Evolutionary conservation across 2,113 vertebrate genomes (phyloP), one percentile per base, ranked within the genome.

Genomic region (Strix uralensis): DNA sequence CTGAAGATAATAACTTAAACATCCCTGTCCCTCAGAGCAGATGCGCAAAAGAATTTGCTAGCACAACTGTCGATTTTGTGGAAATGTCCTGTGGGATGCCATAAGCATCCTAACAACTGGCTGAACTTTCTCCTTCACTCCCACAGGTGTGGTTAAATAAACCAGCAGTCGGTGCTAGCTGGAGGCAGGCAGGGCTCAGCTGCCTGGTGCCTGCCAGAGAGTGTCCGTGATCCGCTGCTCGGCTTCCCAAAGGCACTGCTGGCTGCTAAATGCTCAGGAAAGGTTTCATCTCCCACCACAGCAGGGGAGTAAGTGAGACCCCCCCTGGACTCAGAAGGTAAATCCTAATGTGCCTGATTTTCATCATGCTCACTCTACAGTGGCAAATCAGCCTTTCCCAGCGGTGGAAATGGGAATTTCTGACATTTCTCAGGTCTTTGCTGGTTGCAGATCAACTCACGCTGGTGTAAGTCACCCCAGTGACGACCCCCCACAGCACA

Each of bases 21-120:
- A 69, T 72, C 52, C 47, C 87, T 16, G 29, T 89, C 81, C 72
- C 67, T 83, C 52, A 20, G 4, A 93, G 87, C 84, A 77, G 87
- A 83, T 62, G 67, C 84, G 83, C 75, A 51, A 9, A 88, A 83
- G 51, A 62, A 80, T 89, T 91, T 91, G 86, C 71, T 74, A 47
- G 61, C 42, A 62, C 52, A 54, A 75, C 58, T 87, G 84, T 62
- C 20, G 18, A 25, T 75, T 91, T 38, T 87, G 70, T 91, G 81
- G 67, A 67, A 69, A 51, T 32, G 58, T 86, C 94, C 90, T 51
- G 30, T 40, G 90, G 77, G 92, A 86, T 58, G 62, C 47, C 9
- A 0, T 77, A 69, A 93, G 75, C 52, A 46, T 80, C 84, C 52
- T 59, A 82, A 80, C 80, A 94, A 93, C 75, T 51, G 75, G 42